Conservation (phyloP, 2,888 invertebrate genomes). For the Tipula helvola region DNA sequence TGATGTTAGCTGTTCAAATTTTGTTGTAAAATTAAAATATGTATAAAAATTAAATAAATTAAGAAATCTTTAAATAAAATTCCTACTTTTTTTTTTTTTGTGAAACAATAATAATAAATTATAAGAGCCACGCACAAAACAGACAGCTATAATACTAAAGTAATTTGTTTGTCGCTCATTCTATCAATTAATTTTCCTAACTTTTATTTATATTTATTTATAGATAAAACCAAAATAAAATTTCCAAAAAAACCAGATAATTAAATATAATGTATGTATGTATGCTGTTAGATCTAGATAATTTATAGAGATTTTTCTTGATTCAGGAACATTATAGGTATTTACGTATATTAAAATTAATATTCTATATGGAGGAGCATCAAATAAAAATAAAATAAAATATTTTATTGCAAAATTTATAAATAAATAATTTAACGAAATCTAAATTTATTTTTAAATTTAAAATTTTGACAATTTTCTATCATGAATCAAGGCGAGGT, state of each 20-base stretch:
- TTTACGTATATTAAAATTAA: neutral
- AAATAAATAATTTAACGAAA: neutral
- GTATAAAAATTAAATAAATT: neutral
- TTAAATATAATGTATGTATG: neutral
- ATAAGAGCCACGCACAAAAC: neutral
- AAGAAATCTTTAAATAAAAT: neutral
- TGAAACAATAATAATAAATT: neutral
- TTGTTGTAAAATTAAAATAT: neutral
- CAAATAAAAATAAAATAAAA: neutral
- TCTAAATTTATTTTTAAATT: conserved; percentile 4
- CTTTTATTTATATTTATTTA: neutral
- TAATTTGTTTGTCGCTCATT: neutral
- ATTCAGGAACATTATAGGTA: neutral
- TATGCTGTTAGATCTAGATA: neutral
- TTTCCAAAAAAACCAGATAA: neutral
- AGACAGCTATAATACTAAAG: neutral
- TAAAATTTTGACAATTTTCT: neutral
- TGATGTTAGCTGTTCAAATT: neutral
- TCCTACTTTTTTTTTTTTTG: neutral
- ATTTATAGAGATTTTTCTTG: neutral
- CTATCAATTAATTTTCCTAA: neutral
- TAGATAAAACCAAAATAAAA: neutral
- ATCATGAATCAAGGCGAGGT: neutral
- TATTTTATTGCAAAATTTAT: neutral
- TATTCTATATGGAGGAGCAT: neutral